Percentiles rank a stretch among this genome's conserved stretches.
Conservation (phyloP, 1,140 invertebrate genomes). For the Drosophila willistoni region DNA sequence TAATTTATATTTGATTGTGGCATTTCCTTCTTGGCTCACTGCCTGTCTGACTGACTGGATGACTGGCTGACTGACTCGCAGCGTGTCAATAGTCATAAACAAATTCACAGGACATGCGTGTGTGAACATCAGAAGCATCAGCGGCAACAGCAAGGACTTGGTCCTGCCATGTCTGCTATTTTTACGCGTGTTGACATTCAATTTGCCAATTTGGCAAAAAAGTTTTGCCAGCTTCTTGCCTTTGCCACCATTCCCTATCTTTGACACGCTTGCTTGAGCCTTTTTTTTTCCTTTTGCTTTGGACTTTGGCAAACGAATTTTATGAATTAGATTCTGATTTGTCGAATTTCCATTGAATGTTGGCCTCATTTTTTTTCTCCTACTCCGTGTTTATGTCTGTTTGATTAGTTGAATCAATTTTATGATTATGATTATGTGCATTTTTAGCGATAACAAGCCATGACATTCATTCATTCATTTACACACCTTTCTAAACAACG, state of each 20-base stretch:
- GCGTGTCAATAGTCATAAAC: slow-evolving; percentile 65
- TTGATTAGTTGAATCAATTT: slow-evolving; percentile 81
- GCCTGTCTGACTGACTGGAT: background rate
- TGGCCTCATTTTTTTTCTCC: slow-evolving; percentile 59
- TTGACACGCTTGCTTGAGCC: slow-evolving; percentile 38
- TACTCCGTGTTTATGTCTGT: slow-evolving; percentile 47
- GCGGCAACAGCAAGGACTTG: slow-evolving; percentile 21
- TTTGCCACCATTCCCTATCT: background rate
- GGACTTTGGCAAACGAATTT: slow-evolving; percentile 62
- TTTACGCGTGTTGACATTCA: slow-evolving; percentile 80
- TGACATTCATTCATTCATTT: slow-evolving; percentile 49
- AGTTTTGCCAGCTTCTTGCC: slow-evolving; percentile 37
- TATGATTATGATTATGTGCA: slow-evolving; percentile 67
- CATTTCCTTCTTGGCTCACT: slow-evolving; percentile 39
- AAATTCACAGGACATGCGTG: slow-evolving; percentile 69
- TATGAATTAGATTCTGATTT: slow-evolving; percentile 76
- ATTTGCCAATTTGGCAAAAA: slow-evolving; percentile 75
- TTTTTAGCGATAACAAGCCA: slow-evolving; percentile 47
- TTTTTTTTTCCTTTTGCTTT: slow-evolving; percentile 35
- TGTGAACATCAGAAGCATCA: slow-evolving; percentile 32
- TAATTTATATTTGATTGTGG: slow-evolving; percentile 78
- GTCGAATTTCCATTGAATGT: slow-evolving; percentile 62
- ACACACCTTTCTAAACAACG: slow-evolving; percentile 33
- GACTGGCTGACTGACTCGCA: slow-evolving; percentile 5
- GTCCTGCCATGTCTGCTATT: slow-evolving; percentile 51